A percentile compares a stretch with the other conserved stretches of the same genome.
phyloP scores from a whole-genome alignment of 2,888 invertebrate genomes.

The Folsomia manolachei region DNA sequence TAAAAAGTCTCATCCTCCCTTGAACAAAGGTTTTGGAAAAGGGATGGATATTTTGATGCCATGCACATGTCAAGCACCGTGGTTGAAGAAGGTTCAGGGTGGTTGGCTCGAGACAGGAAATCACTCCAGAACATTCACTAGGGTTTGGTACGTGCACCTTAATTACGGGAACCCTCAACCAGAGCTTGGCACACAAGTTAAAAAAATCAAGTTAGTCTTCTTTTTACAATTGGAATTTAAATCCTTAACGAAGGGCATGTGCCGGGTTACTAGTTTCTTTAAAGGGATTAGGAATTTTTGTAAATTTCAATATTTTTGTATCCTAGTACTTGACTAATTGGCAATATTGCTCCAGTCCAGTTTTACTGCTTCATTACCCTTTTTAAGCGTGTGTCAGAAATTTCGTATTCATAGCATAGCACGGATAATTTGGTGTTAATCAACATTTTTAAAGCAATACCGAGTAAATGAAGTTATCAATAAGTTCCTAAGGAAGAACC shows the following conservation, averaged over 20 bases:
- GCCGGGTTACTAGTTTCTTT: neutral
- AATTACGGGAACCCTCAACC: no score
- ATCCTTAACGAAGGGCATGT: neutral
- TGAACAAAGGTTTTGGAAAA: neutral
- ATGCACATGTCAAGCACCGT: no score
- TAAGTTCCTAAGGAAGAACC: no score
- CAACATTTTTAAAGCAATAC: neutral
- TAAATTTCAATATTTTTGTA: neutral
- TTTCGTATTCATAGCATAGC: no score
- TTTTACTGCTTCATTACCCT: no score
- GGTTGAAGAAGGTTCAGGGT: neutral
- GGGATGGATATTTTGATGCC: neutral
- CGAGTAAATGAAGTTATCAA: neutral
- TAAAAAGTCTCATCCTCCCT: neutral
- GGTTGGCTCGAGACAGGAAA: neutral
- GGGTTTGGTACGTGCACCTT: no score
- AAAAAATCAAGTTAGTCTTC: no score
- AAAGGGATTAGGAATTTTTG: neutral
- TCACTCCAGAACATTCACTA: neutral
- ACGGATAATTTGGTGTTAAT: no score
- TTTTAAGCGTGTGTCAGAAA: no score
- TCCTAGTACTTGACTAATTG: no score
- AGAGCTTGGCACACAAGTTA: no score
- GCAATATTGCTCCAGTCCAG: no score
- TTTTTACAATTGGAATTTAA: neutral